Conservation (phyloP, 2,113 vertebrate species). For the Chrysemys picta region DNA sequence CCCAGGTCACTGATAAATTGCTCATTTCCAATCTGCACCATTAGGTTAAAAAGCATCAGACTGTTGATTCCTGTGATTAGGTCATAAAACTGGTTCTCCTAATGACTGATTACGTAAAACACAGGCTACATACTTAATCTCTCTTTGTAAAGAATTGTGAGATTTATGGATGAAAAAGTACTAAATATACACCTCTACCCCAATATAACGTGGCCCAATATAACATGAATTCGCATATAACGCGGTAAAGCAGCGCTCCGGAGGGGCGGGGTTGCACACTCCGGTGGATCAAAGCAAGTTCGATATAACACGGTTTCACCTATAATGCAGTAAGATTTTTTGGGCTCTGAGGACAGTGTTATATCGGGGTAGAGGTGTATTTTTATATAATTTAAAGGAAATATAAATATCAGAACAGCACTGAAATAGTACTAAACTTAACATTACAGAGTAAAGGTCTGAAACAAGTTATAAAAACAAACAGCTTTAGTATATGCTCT, state of each 20-base stretch:
- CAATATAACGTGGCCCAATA: too few species aligned
- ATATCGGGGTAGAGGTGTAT: too few species aligned
- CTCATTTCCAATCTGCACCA: accelerated
- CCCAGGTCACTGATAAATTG: neutral
- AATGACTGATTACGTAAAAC: neutral
- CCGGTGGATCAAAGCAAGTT: too few species aligned
- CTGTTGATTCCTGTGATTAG: neutral
- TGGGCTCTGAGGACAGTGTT: too few species aligned
- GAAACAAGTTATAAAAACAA: neutral
- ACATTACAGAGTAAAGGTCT: neutral
- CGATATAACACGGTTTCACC: too few species aligned
- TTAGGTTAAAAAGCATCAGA: neutral
- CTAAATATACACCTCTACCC: neutral
- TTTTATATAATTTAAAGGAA: neutral
- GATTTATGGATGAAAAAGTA: neutral
- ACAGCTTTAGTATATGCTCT: neutral
- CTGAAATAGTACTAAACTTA: neutral
- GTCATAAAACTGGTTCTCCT: neutral
- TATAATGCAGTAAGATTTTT: too few species aligned
- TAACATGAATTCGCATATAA: too few species aligned
- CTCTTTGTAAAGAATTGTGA: neutral
- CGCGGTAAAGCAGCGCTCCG: too few species aligned
- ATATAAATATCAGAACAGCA: neutral
- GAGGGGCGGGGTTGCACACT: too few species aligned
- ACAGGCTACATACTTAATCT: neutral